Conservation (phyloP, 2,797 vertebrate species). For the Darevskia nairensis region DNA sequence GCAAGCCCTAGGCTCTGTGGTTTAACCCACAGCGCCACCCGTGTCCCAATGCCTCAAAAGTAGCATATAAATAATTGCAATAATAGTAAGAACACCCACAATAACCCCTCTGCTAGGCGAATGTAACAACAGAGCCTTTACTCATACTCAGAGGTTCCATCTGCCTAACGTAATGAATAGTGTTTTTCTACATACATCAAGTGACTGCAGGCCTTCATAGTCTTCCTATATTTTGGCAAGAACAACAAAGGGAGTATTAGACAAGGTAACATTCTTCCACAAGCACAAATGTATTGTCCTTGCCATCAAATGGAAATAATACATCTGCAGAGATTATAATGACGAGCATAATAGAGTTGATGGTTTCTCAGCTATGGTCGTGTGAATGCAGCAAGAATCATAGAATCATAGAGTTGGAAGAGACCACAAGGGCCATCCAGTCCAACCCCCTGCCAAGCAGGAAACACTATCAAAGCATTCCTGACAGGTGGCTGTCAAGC, state of each 20-base stretch:
- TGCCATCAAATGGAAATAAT: constrained; percentile 49
- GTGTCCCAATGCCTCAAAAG: background rate
- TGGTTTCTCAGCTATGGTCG: constrained; percentile 42
- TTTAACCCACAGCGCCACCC: no score
- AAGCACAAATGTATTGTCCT: constrained; percentile 39
- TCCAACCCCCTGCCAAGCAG: no score
- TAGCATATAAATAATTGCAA: background rate
- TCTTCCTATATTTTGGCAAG: constrained; percentile 31
- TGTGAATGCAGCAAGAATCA: constrained; percentile 3
- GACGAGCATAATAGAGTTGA: constrained; percentile 34
- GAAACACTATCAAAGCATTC: no score
- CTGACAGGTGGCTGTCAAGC: no score
- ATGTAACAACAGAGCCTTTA: background rate
- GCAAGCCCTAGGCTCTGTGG: no score
- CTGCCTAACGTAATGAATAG: background rate
- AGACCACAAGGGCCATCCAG: no score
- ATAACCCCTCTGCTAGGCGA: background rate
- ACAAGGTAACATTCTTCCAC: constrained; percentile 21
- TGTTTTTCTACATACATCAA: background rate
- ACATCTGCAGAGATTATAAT: constrained; percentile 46
- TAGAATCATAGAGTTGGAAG: no score
- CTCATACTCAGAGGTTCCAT: background rate
- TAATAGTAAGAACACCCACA: background rate
- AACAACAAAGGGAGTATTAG: constrained; percentile 19
- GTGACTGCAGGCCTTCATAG: background rate